These are phyloP conservation scores for Lithosia quadra DNA, from an alignment of 2,888 invertebrate species.

Conservation along the genomic window DNA sequence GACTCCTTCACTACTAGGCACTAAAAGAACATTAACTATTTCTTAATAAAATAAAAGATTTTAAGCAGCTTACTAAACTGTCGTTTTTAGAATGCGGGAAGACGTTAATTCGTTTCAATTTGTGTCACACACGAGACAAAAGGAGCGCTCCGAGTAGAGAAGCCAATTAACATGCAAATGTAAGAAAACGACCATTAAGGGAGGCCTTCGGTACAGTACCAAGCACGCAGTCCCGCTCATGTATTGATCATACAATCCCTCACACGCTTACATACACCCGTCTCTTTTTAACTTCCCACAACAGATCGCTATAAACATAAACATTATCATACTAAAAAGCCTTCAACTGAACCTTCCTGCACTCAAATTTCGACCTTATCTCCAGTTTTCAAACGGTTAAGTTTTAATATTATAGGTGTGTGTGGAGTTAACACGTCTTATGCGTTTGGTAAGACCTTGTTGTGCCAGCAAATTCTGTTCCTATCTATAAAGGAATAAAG, in stretches of 20 bases:
- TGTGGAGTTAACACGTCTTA: conserved; percentile 46
- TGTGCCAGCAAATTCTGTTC: conserved; percentile 84
- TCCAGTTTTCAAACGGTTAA: neutral
- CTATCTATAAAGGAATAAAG: conserved; percentile 84
- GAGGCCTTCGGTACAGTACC: conserved; percentile 63
- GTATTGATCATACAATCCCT: conserved; percentile 84
- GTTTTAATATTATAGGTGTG: conserved; percentile 14
- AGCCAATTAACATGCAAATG: conserved; percentile 86
- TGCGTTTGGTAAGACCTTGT: conserved; percentile 61
- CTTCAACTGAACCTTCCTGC: conserved; percentile 46
- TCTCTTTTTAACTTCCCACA: conserved; percentile 86
- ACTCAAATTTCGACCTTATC: conserved; percentile 46
- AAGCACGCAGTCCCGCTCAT: conserved; percentile 62
- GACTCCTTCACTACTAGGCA: neutral
- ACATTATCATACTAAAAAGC: conserved; percentile 69
- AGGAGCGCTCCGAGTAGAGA: conserved; percentile 70
- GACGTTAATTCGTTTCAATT: conserved; percentile 74
- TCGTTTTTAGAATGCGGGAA: conserved; percentile 50
- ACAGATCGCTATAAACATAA: conserved; percentile 86
- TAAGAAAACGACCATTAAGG: conserved; percentile 85
- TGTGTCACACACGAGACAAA: conserved; percentile 76
- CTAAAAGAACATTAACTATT: neutral
- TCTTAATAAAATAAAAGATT: conserved; percentile 11
- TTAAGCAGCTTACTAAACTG: conserved; percentile 40
- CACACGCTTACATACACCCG: conserved; percentile 84